Evolutionary conservation across 2,888 invertebrate genomes (phyloP).

Genomic region (Cephus pulcher): DNA sequence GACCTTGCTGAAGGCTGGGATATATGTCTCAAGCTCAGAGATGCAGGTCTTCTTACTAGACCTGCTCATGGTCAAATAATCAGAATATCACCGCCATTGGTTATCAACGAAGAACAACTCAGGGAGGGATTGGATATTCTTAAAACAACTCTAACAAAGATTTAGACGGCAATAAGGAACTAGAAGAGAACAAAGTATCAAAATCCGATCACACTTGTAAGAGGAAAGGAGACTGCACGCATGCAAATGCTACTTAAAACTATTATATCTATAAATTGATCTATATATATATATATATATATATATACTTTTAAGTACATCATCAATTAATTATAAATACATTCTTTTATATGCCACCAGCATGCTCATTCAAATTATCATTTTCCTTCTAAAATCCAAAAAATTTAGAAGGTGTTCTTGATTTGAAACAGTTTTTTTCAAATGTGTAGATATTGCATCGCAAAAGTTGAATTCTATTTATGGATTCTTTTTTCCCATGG

Average conservation of each 20-base stretch:
- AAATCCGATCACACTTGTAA: neutral
- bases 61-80: slow-evolving; percentile 81
- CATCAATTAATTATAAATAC: neutral
- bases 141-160: slow-evolving; percentile 46
- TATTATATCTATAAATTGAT: neutral
- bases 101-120: slow-evolving; percentile 73
- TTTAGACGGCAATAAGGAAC: neutral
- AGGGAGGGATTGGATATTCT: slow-evolving; percentile 72
- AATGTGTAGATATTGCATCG: neutral
- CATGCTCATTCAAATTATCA: neutral
- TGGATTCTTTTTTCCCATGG: neutral
- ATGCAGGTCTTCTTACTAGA: slow-evolving; percentile 78
- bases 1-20: slow-evolving; percentile 75
- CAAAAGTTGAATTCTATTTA: neutral
- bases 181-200: neutral
- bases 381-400: neutral
- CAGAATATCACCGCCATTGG: slow-evolving; percentile 78
- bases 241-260: neutral
- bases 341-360: neutral
- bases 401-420: neutral
- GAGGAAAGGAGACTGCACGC: neutral
- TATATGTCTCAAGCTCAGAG: slow-evolving; percentile 73
- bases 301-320: neutral
- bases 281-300: neutral
- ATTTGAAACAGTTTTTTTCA: neutral